Evolutionary conservation across 2,797 vertebrate species (phyloP), one percentile per base, ranked within the genome.

Genomic region (Betta splendens): DNA sequence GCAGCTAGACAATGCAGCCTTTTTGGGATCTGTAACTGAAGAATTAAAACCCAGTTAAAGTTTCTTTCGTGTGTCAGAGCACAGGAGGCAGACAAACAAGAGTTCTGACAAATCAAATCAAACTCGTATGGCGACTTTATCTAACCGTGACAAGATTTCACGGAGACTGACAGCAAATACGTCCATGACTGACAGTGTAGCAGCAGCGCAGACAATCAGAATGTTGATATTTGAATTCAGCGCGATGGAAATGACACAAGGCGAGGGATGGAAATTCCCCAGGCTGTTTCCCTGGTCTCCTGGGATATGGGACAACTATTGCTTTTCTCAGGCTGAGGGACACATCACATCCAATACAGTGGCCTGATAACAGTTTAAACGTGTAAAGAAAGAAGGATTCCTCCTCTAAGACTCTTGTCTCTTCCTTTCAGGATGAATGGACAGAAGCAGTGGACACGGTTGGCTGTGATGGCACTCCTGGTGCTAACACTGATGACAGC

Each of bases 371-470:
- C 23, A 13, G 22, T 53, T 16, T 1, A 43, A 9, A 12, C 26
- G 49, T 11, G 29, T 18, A n/a, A 22, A 36, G 9, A 25, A 26
- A 31, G 12, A 4, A 33, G 4, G 1, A 1, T 22, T 20, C 4
- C 4, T n/a, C 6, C 6, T 32, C n/a, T 38, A 44, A 70, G 3
- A 5, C 9, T 0, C 11, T 31, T 5, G 28, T 45, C 31, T 81
- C 11, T 68, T n/a, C n/a, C 18, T 79, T 82, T 55, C 83, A 92
- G 91, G 52, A 92, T 93, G 92, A 78, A 73, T 31, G 86, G 80
- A 64, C 86, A 87, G 79, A 90, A 90, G 80, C 86, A 78, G 65
- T 92, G 88, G 89, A 79, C 82, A 9, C 68, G 60, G 60, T 69
- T 85, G 79, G 89, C 85, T 3, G 59, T 89, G 31, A 48, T 91